Base-by-base conservation (phyloP, 2,888 invertebrate genomes). In the Melanostoma mellinum region DNA sequence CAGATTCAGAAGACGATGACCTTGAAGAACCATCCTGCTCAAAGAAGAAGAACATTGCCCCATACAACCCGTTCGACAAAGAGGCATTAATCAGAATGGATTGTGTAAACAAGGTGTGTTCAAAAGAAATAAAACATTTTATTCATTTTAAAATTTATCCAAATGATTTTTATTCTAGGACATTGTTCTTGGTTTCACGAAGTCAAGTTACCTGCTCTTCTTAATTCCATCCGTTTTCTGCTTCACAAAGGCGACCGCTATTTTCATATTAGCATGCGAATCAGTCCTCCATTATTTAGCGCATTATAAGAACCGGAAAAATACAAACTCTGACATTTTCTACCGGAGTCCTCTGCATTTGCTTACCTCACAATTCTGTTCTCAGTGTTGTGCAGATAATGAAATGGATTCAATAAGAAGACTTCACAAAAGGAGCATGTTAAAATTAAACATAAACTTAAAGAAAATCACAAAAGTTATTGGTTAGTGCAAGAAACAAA, bases 261-360 rank as follows among this genome's bases (percentile, higher is more conserved):
- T 92, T 0, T 85, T 93, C 35, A 88, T 94, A 35, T 91, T 92
- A 56, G 72, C 93, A 1, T 86, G 94, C 8, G 95, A 95, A 90
- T 90, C 93, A 20, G 89, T 92, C n/a, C 90, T 95, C 35, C 95
- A 95, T 88, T 92, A 93, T n/a, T 92, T 93, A 91, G 94, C 95
- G 5, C 95, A 95, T 87, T 93, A 93, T 85, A 94, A 94, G 87
- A 95, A 95, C 87, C 93, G 93, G 86, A 89, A 90, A 55, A 90
- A 94, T 42, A 92, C 92, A 87, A 92, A 94, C 86, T 90, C 92
- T 8, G 92, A 92, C 63, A 89, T 94, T 44, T 95, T 94, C 87
- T 95, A 94, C 87, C 93, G 94, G 53, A 95, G 95, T 86, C 95
- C 95, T 0, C 92, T 95, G 85, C 95, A 95, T 88, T 91, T 93